Evolutionary conservation across 1,140 invertebrate genomes (phyloP).

Genomic region (Philopotamus ludificatus): DNA sequence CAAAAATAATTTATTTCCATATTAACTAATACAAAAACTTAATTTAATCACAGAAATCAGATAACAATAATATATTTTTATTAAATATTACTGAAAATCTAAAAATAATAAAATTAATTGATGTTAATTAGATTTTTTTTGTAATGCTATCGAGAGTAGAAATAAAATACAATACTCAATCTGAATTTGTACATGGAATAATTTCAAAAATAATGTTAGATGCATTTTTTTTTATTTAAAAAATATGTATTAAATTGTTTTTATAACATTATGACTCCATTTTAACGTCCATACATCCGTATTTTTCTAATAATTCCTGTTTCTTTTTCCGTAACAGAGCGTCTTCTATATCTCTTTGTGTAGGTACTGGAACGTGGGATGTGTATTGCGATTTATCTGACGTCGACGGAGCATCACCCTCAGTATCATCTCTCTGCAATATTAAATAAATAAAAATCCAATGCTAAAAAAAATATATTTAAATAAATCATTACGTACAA

Average conservation of each 20-base stretch:
- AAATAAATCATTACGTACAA: not conserved
- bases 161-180: too few relatives aligned
- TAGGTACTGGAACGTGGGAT: slow-evolving; percentile 83
- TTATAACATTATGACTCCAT: slow-evolving; percentile 44
- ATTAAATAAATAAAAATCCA: slow-evolving; percentile 1
- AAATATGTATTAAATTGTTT: not conserved
- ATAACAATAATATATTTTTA: too few relatives aligned
- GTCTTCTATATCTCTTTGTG: slow-evolving; percentile 86
- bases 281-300: slow-evolving; percentile 57
- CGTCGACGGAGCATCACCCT: slow-evolving; percentile 18
- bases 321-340: slow-evolving; percentile 86
- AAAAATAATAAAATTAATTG: too few relatives aligned
- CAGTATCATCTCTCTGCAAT: slow-evolving; percentile 45
- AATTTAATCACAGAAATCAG: too few relatives aligned
- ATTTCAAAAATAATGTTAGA: too few relatives aligned
- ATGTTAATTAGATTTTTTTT: too few relatives aligned
- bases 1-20: too few relatives aligned
- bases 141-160: too few relatives aligned
- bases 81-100: too few relatives aligned
- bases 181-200: too few relatives aligned
- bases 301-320: slow-evolving; percentile 81
- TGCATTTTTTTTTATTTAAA: too few relatives aligned
- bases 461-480: not conserved
- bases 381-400: slow-evolving; percentile 59
- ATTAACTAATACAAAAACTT: too few relatives aligned